phyloP scores from a whole-genome alignment of 2,113 vertebrate genomes.

The Uropsilus gracilis region DNA sequence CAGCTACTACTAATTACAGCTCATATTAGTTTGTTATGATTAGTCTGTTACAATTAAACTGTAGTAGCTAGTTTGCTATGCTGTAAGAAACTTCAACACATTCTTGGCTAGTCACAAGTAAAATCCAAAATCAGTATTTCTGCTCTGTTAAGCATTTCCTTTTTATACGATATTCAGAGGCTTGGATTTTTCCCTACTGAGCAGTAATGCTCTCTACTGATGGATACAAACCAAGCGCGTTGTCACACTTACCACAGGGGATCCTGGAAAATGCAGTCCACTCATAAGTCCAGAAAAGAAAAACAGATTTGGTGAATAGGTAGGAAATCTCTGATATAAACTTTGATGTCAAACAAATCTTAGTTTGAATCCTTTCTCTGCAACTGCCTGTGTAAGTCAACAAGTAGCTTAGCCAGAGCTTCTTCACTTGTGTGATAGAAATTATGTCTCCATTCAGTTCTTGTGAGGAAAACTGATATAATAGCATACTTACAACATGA shows the following conservation, averaged over 20 bases:
- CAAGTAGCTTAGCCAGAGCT: not conserved
- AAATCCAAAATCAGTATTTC: not conserved
- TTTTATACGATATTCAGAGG: not conserved
- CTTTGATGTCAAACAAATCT: not conserved
- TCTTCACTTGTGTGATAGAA: not conserved
- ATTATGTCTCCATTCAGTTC: not conserved
- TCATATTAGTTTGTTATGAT: not conserved
- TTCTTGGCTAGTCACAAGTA: not conserved
- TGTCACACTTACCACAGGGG: not conserved
- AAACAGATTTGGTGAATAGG: not conserved
- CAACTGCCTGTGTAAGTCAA: not conserved
- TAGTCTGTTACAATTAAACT: not conserved
- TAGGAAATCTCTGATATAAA: not conserved
- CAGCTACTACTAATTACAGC: not conserved
- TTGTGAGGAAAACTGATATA: not conserved
- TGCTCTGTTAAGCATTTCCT: not conserved
- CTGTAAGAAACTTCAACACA: not conserved
- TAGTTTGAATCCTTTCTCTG: not conserved
- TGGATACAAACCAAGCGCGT: not conserved
- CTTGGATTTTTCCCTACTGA: not conserved
- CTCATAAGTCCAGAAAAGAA: not conserved
- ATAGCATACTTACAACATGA: not conserved
- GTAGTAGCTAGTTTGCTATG: not conserved
- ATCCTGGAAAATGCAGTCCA: not conserved
- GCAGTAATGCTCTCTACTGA: not conserved